These are phyloP conservation scores for Vicugna pacos DNA, from an alignment of 2,113 vertebrate genomes.

Conservation along the genomic window DNA sequence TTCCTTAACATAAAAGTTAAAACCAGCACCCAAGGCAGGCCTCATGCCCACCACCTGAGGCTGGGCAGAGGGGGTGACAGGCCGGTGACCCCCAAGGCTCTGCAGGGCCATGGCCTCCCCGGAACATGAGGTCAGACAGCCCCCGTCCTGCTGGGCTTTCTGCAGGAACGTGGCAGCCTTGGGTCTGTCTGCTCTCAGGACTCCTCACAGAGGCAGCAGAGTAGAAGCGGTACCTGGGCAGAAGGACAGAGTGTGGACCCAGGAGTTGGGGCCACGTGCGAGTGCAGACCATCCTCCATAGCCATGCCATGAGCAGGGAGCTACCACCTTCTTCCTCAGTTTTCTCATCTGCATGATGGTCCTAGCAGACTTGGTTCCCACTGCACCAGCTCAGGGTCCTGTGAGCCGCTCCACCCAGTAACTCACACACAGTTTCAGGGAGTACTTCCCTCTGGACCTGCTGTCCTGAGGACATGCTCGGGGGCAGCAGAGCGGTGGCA, in stretches of 20 bases:
- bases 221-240: neutral
- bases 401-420: neutral
- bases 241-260: neutral
- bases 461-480: neutral
- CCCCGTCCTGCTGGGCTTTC: fast-evolving
- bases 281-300: too few species aligned
- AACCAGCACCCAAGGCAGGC: neutral
- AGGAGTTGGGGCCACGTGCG: neutral
- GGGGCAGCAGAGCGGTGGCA: neutral
- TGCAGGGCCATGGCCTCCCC: neutral
- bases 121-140: neutral
- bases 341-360: neutral
- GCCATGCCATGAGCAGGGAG: too few species aligned
- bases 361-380: fast-evolving
- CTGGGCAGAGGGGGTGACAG: neutral
- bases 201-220: neutral
- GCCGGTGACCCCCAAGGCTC: neutral
- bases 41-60: fast-evolving
- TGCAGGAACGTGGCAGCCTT: neutral
- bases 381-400: fast-evolving
- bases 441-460: neutral
- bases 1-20: too few species aligned
- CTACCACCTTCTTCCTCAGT: neutral
- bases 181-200: neutral
- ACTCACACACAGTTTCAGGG: fast-evolving